Evolutionary conservation across 1,140 invertebrate species (phyloP).

Genomic region (Babylonia areolata): DNA sequence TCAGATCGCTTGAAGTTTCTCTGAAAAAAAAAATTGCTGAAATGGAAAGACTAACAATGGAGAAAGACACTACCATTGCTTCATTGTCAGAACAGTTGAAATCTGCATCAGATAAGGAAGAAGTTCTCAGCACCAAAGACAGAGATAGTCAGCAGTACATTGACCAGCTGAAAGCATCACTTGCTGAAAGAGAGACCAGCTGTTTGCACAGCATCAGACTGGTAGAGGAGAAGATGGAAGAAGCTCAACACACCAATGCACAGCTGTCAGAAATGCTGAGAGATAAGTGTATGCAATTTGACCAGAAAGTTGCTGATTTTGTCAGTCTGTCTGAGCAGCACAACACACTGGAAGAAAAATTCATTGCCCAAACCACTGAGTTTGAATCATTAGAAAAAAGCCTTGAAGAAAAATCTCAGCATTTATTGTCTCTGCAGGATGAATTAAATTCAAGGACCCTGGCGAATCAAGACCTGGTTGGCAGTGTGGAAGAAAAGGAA

Average conservation of each 20-base stretch:
- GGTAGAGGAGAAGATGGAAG: not conserved
- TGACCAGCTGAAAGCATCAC: not conserved
- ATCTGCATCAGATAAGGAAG: not conserved
- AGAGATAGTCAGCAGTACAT: constrained; percentile 1
- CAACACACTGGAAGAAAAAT: constrained; percentile 9
- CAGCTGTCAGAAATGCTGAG: constrained; percentile 17
- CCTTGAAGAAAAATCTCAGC: constrained; percentile 32
- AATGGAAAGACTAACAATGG: constrained; percentile 3
- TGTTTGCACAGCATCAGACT: too few species aligned
- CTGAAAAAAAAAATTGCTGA: constrained; percentile 19
- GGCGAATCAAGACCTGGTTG: not conserved
- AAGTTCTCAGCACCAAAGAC: not conserved
- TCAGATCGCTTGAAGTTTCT: not conserved
- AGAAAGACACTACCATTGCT: not conserved
- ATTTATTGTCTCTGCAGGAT: not conserved
- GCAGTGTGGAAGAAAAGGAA: not conserved
- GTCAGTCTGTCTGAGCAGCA: not conserved
- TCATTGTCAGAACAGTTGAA: not conserved
- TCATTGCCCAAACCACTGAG: not conserved
- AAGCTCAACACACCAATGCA: not conserved
- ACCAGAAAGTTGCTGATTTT: not conserved
- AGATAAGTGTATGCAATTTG: constrained; percentile 11
- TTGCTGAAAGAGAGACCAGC: too few species aligned
- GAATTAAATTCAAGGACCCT: not conserved
- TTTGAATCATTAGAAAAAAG: not conserved